Percentiles rank a stretch among this genome's conserved stretches.
Conservation (phyloP, 64 coral and sea anemone genomes). For the Catalaphyllia jardinei region DNA sequence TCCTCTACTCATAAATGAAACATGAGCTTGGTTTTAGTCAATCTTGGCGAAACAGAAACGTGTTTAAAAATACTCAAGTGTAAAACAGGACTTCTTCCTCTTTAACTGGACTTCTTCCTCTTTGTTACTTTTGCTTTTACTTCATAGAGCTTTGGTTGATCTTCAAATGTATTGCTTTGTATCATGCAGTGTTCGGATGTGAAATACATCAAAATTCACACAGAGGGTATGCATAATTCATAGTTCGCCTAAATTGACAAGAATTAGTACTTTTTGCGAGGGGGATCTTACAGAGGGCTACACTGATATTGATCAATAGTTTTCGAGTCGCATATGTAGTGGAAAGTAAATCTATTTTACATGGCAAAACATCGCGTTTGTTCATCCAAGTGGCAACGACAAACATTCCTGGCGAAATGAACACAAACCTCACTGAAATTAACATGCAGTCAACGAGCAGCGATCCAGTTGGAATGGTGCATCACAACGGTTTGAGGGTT, state of each 20-base stretch:
- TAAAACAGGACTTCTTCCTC: background rate
- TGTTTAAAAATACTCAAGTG: background rate
- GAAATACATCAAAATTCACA: constrained; percentile 43
- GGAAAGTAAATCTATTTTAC: background rate
- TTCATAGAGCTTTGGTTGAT: background rate
- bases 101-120: background rate
- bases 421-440: background rate
- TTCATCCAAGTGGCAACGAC: background rate
- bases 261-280: constrained; percentile 3
- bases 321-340: background rate
- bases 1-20: background rate
- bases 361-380: background rate
- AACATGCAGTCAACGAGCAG: constrained; percentile 19
- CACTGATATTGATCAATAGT: background rate
- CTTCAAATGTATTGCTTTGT: background rate
- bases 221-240: constrained; percentile 33
- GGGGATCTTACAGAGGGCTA: background rate
- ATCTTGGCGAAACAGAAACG: background rate
- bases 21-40: constrained; percentile 2
- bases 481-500: background rate
- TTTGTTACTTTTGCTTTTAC: background rate
- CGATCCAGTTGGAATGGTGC: background rate
- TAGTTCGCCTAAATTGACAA: constrained; percentile 4
- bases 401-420: background rate
- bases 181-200: background rate